phyloP scores from a whole-genome alignment of 2,113 vertebrate genomes.

The Otocyon megalotis region DNA sequence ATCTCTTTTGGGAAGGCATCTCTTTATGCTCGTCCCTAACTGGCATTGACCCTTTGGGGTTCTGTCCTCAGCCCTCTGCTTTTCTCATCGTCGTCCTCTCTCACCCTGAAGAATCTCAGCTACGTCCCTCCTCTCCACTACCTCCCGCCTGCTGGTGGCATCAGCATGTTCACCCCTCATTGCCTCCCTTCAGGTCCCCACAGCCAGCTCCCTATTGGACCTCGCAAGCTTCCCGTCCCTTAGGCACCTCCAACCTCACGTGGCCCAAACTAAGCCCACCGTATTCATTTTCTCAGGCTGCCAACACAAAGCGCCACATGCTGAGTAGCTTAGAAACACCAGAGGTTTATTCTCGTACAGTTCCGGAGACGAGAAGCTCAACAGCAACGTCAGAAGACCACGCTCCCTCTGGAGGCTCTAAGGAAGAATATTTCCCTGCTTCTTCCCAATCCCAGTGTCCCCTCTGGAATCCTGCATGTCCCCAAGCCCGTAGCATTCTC shows the following conservation, averaged over 20 bases:
- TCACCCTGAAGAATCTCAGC: no score
- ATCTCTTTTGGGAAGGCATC: neutral
- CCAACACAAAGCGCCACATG: neutral
- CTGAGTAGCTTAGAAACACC: neutral
- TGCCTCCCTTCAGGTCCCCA: neutral
- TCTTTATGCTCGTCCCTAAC: neutral
- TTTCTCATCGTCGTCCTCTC: neutral
- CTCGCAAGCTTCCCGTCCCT: rapidly evolving
- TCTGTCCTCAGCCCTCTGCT: neutral
- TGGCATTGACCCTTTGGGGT: neutral
- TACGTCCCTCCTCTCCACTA: rapidly evolving
- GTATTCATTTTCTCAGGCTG: no score
- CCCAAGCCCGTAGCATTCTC: neutral
- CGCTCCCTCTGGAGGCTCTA: neutral
- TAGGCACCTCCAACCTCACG: rapidly evolving
- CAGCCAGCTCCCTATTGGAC: neutral
- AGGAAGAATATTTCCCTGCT: neutral
- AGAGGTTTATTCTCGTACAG: neutral
- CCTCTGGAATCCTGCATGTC: neutral
- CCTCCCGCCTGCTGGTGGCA: rapidly evolving
- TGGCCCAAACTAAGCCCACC: neutral
- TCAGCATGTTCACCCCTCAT: rapidly evolving
- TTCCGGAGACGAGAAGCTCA: neutral
- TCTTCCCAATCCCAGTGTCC: neutral
- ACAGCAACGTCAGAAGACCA: neutral